Evolutionary conservation across 2,888 invertebrate species (phyloP), one percentile per base, ranked within the genome.

Genomic region (Syritta pipiens): DNA sequence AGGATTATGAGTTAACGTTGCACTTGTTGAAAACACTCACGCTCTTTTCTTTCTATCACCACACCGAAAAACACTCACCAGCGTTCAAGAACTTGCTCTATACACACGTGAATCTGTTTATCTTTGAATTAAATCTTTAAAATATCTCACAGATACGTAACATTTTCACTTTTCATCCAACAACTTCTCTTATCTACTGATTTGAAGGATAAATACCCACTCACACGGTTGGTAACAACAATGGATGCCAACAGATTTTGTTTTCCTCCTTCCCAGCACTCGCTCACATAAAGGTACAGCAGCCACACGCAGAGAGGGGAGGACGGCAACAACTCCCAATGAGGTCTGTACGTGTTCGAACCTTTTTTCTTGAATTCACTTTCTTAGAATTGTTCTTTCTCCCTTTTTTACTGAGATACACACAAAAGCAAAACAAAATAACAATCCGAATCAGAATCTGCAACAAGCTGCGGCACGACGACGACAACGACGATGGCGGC

Each of bases 151-250:
- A n/a, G n/a, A n/a, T n/a, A n/a, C n/a, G n/a, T n/a, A n/a, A n/a
- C n/a, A n/a, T n/a, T n/a, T n/a, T 14, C 7, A 17, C 14, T 37
- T 37, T 37, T 7, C 37, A 7, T n/a, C 9, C 17, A 37, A 37
- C 7, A 17, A 17, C 1, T 28, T 49, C 10, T 9, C 4, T 12
- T 10, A 24, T 40, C 10, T 22, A 59, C 30, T 44, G 59, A 46
- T 24, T 59, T 32, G 22, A 59, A 59, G 44, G 44, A 59, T 46
- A 24, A 22, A 44, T 32, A 30, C n/a, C 44, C 9, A 32, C 14
- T 19, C 22, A 46, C 19, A 20, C 32, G 32, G 24, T 32, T n/a
- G 30, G 22, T 14, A 30, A 28, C 32, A 32, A 32, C 9, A 26
- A 20, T n/a, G n/a, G 20, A 49, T 3, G 1, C 7, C 6, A 2